Evolutionary conservation across 1,140 invertebrate genomes (phyloP).

Genomic region (Belonocnema kinseyi): DNA sequence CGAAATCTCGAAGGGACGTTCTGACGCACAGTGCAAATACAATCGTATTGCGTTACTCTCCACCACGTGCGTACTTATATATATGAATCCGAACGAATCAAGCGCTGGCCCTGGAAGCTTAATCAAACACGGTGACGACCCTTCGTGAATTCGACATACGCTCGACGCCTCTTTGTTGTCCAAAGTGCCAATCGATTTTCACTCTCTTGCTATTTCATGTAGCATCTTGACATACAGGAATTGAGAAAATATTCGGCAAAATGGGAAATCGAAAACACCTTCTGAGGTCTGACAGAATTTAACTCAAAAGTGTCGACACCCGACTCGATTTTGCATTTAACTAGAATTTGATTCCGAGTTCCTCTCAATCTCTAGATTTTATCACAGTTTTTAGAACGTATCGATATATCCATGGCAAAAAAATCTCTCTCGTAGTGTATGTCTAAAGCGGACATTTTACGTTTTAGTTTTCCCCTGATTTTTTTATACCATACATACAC

Average conservation of each 20-base stretch:
- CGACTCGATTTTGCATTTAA: background rate
- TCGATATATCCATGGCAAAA: no score
- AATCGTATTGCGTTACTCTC: conserved; percentile 54
- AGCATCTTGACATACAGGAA: conserved; percentile 27
- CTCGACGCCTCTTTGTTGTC: conserved; percentile 30
- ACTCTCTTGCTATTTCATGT: conserved; percentile 19
- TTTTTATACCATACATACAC: no score
- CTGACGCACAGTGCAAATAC: conserved; percentile 53
- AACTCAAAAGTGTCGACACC: background rate
- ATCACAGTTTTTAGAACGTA: background rate
- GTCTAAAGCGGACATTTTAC: no score
- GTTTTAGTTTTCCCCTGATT: no score
- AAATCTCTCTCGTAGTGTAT: no score
- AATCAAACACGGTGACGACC: conserved; percentile 48
- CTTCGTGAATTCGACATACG: conserved; percentile 33
- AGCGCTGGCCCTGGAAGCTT: conserved; percentile 40
- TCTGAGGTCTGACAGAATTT: conserved; percentile 36
- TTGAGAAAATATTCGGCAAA: conserved; percentile 25
- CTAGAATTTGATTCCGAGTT: background rate
- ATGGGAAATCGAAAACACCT: conserved; percentile 27
- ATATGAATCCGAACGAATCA: conserved; percentile 44
- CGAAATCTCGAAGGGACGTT: conserved; percentile 51
- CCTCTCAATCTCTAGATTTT: conserved; percentile 1
- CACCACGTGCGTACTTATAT: conserved; percentile 14
- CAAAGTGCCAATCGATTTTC: conserved; percentile 28